Base-by-base conservation (phyloP, 2,797 vertebrate species). In the Enteromius unitaeniatus region DNA sequence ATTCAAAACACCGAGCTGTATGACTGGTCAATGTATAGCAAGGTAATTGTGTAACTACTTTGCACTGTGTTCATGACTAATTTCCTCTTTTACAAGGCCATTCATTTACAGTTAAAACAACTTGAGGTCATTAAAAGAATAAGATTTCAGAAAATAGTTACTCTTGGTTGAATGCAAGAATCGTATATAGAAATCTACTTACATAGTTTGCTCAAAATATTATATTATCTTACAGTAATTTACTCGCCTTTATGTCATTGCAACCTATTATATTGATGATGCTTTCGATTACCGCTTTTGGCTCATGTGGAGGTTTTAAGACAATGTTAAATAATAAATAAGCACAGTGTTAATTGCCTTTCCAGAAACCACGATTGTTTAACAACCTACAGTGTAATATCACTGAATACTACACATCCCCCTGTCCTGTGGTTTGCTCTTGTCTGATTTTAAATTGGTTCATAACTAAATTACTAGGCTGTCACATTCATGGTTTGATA, bases 391-490 rank as follows among this genome's bases (percentile, higher is more conserved):
- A 55, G 31, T 53, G 8, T 53, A 80, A 28, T 45, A 28, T 58
- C 28, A 79, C 19, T 64, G 69, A 64, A 34, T 45, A 81, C 34
- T 64, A 62, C 40, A 73, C 79, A 73, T 62, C 19, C 23, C 9
- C 37, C 17, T 13, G 15, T 68, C 51, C 74, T 78, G 74, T 21
- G 68, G 60, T 68, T 83, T 76, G 47, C 64, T 68, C 65, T 68
- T 31, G 45, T 83, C 62, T 68, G 62, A 77, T 68, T 78, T 64
- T 55, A 83, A 68, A 68, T 69, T 53, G 72, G 49, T 31, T 81
- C 67, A 73, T 34, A 73, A 81, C 55, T 74, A 53, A 74, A 75
- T 82, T 40, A 53, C 31, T 37, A 65, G 17, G 45, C 58, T 53
- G 60, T 82, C 81, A 67, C n/a, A 65, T 64, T 53, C 58, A 1